Evolutionary conservation across 2,797 vertebrate genomes (phyloP).

Genomic region (Monodelphis domestica): DNA sequence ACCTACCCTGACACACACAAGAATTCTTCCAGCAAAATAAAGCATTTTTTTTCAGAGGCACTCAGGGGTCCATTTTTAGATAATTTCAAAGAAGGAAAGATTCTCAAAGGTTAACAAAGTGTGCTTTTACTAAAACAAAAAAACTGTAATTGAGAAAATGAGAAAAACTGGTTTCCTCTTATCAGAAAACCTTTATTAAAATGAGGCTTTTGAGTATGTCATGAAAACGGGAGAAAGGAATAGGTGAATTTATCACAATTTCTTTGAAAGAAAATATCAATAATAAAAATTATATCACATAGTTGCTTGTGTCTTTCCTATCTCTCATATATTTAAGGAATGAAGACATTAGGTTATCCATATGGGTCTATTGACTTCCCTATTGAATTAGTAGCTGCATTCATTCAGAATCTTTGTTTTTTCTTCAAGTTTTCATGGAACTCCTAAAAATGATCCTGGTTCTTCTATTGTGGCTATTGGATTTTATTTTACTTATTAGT

Average conservation of each 20-base stretch:
- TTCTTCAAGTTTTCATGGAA: not conserved
- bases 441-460: not conserved
- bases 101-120: not conserved
- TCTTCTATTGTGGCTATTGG: too few species aligned
- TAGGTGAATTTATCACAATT: not conserved
- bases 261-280: not conserved
- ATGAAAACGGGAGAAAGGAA: not conserved
- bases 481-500: not conserved
- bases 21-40: not conserved
- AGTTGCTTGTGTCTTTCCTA: not conserved
- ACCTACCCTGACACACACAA: not conserved
- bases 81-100: not conserved
- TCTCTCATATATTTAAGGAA: constrained; percentile 34
- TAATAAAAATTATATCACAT: not conserved
- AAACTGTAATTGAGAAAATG: not conserved
- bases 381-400: constrained; percentile 18
- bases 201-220: not conserved
- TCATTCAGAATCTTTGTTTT: not conserved
- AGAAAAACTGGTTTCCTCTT: not conserved
- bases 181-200: not conserved
- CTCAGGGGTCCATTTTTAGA: not conserved
- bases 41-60: not conserved
- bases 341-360: constrained; percentile 18
- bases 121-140: not conserved
- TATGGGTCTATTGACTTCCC: constrained; percentile 11